Conservation (phyloP, 2,113 vertebrate species). For the Stomatorhinus ivindoensis region DNA sequence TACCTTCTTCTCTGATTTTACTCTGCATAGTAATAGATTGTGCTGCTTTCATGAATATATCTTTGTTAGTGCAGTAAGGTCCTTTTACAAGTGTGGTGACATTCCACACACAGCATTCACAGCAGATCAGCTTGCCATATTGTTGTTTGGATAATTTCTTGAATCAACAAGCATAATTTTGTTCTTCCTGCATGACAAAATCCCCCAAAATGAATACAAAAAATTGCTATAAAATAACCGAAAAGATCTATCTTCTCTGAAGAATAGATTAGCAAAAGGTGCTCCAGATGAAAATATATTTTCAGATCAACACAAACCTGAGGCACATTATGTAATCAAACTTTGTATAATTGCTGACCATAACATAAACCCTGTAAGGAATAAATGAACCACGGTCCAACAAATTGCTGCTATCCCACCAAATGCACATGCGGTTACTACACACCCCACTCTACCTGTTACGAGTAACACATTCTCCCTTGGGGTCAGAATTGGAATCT, state of each 20-base stretch:
- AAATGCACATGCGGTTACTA: not conserved
- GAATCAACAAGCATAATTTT: not conserved
- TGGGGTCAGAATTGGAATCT: not conserved
- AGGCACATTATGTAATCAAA: not conserved
- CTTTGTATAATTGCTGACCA: not conserved
- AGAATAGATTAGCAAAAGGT: not conserved
- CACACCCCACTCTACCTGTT: not conserved
- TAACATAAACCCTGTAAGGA: not conserved
- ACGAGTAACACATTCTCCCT: not conserved
- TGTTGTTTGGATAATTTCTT: not conserved
- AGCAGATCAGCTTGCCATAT: not conserved
- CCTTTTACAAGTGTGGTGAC: not conserved
- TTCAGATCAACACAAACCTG: not conserved
- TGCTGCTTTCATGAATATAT: not conserved
- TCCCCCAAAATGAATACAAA: not conserved
- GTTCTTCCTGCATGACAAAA: not conserved
- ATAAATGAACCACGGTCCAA: not conserved
- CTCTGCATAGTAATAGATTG: not conserved
- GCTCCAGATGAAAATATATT: not conserved
- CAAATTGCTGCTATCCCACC: not conserved
- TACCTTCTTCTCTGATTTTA: not conserved
- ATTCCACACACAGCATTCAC: not conserved
- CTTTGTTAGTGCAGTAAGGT: not conserved
- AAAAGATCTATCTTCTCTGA: not conserved
- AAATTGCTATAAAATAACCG: not conserved